These are phyloP conservation scores for Casuarius casuarius DNA, from an alignment of 2,113 vertebrate genomes.

Conservation along the genomic window DNA sequence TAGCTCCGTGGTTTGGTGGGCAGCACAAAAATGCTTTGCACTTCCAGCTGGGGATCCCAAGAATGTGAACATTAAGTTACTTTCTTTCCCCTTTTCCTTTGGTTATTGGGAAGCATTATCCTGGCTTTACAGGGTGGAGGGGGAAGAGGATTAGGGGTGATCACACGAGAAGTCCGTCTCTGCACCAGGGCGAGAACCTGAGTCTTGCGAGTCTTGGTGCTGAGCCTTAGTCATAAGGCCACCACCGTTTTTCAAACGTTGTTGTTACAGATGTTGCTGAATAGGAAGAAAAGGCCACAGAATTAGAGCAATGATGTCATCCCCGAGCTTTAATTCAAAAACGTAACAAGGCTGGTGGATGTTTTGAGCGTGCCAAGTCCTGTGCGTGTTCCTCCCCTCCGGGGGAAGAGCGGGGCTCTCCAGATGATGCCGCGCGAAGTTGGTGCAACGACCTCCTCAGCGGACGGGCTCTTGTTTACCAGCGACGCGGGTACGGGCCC, in stretches of 20 bases:
- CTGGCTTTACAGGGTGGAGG: neutral
- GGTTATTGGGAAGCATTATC: neutral
- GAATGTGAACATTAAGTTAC: neutral
- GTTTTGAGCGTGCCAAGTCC: neutral
- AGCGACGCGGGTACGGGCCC: neutral
- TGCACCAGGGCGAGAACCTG: neutral
- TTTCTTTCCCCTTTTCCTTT: neutral
- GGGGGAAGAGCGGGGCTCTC: neutral
- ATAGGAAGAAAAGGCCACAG: neutral
- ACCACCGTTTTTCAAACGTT: neutral
- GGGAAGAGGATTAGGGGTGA: neutral
- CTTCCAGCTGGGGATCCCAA: neutral
- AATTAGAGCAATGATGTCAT: neutral
- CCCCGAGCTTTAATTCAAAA: neutral
- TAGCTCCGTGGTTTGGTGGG: neutral
- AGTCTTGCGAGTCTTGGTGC: accelerated
- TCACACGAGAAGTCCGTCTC: neutral
- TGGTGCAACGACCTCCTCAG: neutral
- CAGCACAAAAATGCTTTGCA: accelerated
- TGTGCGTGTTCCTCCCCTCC: neutral
- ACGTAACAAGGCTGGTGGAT: neutral
- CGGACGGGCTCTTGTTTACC: neutral
- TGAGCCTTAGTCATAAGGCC: neutral
- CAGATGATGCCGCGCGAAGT: neutral
- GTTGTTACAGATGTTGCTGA: neutral